Base-by-base conservation (phyloP, 2,113 vertebrate species). In the Phyllostomus hastatus region DNA sequence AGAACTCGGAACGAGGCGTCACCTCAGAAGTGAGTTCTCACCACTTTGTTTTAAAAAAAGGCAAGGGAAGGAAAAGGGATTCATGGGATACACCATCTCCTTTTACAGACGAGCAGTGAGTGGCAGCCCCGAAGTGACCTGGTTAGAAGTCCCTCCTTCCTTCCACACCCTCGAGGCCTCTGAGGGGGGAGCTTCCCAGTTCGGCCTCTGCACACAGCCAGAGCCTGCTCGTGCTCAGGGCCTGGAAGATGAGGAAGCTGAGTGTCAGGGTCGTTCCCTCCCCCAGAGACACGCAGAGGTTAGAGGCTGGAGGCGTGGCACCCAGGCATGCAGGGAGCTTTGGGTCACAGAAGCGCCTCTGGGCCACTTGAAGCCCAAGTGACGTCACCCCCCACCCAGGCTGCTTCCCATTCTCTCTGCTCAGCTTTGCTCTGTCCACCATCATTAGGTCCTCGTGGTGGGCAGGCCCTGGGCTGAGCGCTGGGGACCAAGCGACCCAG, bases 381-480 rank as follows among this genome's bases (percentile, higher is more conserved):
- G 28, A 38, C 4, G 0, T 9, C 46, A 33, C 26, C n/a, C 24
- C 24, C 33, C 14, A 7, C 48, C n/a, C 59, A 19, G 46, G 61
- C 26, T 64, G 90, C 72, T 83, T 78, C 69, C 59, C 14, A 14
- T 17, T 38, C 31, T 31, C 31, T 24, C 3, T 4, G 26, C 66
- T 41, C 33, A 33, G 70, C 38, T 89, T 1, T 1, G 3, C n/a
- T 31, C 38, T 9, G 0, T 17, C 28, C 10, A 5, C 33, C 5
- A 31, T 50, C 64, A 0, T 1, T 35, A 14, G 4, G n/a, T 43
- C 22, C 4, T 11, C 5, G 1, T 54, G 17, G 15, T 12, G 46
- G 28, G 5, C 16, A 3, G 85, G 54, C 9, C 16, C 33, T 7
- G 0, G 0, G 0, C 41, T 72, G 38, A 66, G 5, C 4, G 0